phyloP scores from a whole-genome alignment of 2,113 vertebrate genomes.

The Anarhynchus alexandrinus region DNA sequence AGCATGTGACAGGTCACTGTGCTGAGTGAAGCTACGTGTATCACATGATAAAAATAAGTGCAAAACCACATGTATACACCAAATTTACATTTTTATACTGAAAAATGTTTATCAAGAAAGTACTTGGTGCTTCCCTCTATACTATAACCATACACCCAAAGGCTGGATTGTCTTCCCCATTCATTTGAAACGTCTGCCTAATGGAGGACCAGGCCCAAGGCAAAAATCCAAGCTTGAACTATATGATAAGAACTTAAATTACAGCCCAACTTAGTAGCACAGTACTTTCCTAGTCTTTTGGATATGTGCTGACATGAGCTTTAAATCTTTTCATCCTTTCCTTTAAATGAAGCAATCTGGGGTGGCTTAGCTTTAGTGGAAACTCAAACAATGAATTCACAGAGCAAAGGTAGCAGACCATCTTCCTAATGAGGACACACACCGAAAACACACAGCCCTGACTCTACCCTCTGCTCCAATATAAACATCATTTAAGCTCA shows the following conservation, averaged over 20 bases:
- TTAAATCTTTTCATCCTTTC: neutral
- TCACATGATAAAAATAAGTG: neutral
- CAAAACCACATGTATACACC: neutral
- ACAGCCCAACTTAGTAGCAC: neutral
- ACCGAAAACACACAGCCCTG: neutral
- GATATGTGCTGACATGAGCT: neutral
- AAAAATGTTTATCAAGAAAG: neutral
- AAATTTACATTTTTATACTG: neutral
- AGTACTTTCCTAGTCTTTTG: neutral
- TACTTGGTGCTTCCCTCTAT: neutral
- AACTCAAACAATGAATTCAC: neutral
- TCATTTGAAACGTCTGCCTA: neutral
- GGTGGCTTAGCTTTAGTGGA: neutral
- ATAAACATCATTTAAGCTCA: neutral
- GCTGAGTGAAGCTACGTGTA: neutral
- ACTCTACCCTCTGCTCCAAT: neutral
- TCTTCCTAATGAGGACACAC: neutral
- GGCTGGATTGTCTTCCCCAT: neutral
- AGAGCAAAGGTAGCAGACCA: neutral
- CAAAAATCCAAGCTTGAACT: neutral
- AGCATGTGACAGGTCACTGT: neutral
- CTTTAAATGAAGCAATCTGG: neutral
- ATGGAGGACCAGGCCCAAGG: neutral
- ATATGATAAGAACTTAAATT: neutral
- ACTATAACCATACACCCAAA: neutral